Percentiles rank a stretch among this genome's conserved stretches.
phyloP scores from a whole-genome alignment of 1,140 invertebrate species.

The Eciton burchellii region DNA sequence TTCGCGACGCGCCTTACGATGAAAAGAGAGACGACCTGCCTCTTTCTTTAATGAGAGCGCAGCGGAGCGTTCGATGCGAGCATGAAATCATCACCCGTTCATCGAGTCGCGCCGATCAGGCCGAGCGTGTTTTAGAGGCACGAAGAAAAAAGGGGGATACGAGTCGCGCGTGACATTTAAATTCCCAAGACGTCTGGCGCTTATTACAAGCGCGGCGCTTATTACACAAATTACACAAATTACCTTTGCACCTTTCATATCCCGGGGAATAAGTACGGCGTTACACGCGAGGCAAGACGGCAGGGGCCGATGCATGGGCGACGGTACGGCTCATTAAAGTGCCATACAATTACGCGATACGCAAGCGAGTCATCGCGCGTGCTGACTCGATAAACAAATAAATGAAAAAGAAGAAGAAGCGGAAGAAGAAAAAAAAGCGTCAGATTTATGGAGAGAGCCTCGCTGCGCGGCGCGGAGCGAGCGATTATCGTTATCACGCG shows the following conservation, averaged over 20 bases:
- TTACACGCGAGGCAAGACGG: conserved; percentile 50
- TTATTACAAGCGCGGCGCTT: conserved; percentile 30
- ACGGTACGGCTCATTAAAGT: conserved; percentile 53
- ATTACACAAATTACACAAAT: conserved; percentile 50
- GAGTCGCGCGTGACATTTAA: conserved; percentile 10
- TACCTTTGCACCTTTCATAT: conserved; percentile 47
- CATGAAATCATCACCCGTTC: background rate
- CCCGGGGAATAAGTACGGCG: conserved; percentile 37
- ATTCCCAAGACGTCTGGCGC: conserved; percentile 4
- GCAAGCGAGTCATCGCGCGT: conserved; percentile 34
- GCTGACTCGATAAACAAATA: conserved; percentile 22
- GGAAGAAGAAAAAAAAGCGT: background rate
- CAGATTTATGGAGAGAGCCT: conserved; percentile 39
- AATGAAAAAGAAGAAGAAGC: too few species aligned
- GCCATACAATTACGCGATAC: conserved; percentile 51
- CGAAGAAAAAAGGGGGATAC: background rate
- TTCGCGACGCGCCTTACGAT: too few species aligned
- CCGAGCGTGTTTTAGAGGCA: background rate
- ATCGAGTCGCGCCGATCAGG: too few species aligned
- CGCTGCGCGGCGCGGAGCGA: background rate
- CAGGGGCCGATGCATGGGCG: conserved; percentile 20
- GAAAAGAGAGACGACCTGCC: too few species aligned
- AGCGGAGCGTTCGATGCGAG: too few species aligned
- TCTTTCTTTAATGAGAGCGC: too few species aligned
- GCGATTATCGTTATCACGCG: conserved; percentile 55